Evolutionary conservation across 2,888 invertebrate species (phyloP).

Genomic region (Drosophila trichaetosa): DNA sequence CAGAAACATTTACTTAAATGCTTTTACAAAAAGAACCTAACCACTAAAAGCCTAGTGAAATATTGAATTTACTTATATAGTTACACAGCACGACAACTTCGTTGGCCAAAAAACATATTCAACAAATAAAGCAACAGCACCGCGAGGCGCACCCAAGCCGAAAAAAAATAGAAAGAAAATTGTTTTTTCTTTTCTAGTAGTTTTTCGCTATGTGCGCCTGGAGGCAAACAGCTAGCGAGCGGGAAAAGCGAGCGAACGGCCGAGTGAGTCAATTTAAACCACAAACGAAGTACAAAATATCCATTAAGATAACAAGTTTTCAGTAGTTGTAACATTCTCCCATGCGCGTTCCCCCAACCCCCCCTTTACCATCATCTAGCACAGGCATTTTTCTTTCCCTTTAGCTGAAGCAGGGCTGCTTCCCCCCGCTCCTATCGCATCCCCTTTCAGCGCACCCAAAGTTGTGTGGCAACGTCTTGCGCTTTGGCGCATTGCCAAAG

Average conservation of each 20-base stretch:
- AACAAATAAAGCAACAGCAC: constrained; percentile 32
- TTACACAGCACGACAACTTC: constrained; percentile 20
- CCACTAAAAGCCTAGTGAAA: constrained; percentile 8
- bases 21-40: neutral
- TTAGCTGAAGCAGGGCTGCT: constrained; percentile 42
- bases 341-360: neutral
- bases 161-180: neutral
- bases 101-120: constrained; percentile 34
- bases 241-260: constrained; percentile 32
- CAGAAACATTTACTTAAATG: neutral
- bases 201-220: constrained; percentile 38
- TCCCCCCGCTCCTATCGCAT: constrained; percentile 19
- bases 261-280: constrained; percentile 75
- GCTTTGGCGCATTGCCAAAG: constrained; percentile 70
- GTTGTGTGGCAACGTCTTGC: constrained; percentile 47
- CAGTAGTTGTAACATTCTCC: constrained; percentile 73
- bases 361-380: constrained; percentile 1
- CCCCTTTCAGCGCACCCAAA: constrained; percentile 55
- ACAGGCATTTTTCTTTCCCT: constrained; percentile 61
- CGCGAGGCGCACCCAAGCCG: neutral
- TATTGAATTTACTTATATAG: constrained; percentile 47
- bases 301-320: constrained; percentile 78
- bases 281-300: constrained; percentile 79
- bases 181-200: constrained; percentile 22
- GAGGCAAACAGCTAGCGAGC: constrained; percentile 37